Evolutionary conservation across 2,888 invertebrate species (phyloP).

Genomic region (Electrophaes corylata): DNA sequence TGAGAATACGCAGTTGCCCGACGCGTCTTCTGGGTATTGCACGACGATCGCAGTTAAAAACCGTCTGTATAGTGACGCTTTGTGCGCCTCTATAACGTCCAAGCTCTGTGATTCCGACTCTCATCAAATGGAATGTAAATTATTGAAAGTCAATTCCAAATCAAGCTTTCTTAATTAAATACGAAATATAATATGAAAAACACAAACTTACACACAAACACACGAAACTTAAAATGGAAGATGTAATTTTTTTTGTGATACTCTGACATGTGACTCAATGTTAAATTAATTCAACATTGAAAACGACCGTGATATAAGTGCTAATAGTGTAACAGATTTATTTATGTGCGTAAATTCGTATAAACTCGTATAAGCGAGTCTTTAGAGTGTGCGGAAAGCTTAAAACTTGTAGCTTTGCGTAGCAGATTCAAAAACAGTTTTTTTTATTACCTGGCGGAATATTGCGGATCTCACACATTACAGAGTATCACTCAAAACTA

Average conservation of each 20-base stretch:
- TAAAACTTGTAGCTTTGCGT: not conserved
- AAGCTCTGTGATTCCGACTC: conserved; percentile 25
- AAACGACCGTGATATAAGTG: not conserved
- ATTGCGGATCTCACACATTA: conserved; percentile 28
- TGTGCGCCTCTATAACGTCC: not conserved
- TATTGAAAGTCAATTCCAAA: conserved; percentile 39
- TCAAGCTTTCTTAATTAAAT: conserved; percentile 34
- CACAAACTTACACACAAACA: conserved; percentile 38
- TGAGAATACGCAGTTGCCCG: not conserved
- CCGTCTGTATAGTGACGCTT: not conserved
- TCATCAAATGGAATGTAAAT: conserved; percentile 37
- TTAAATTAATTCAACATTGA: no score
- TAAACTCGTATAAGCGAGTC: not conserved
- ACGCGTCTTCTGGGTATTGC: not conserved
- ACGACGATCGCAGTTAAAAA: not conserved
- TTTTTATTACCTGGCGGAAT: not conserved
- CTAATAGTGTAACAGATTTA: not conserved
- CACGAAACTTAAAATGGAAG: conserved; percentile 38
- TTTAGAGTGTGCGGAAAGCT: not conserved
- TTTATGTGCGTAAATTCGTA: conserved; percentile 14
- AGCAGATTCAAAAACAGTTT: not conserved
- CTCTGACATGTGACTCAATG: conserved; percentile 18
- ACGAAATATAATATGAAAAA: conserved; percentile 35
- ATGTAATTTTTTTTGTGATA: conserved; percentile 22
- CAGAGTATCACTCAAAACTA: conserved; percentile 34